Percentiles rank a stretch among this genome's conserved stretches.
These are phyloP conservation scores for Mizuhopecten yessoensis DNA, from an alignment of 1,140 invertebrate species.

Conservation along the genomic window DNA sequence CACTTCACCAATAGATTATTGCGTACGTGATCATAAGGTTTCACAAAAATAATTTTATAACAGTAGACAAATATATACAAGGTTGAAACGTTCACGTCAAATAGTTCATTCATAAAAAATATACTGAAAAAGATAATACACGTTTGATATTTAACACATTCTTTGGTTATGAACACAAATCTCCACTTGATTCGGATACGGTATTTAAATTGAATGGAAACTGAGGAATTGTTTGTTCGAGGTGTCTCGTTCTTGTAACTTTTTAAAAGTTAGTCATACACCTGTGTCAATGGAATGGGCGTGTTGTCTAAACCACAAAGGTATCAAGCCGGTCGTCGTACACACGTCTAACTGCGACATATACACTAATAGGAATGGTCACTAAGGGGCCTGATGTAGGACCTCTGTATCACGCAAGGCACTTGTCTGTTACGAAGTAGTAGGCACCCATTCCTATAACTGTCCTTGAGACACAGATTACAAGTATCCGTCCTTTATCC, in stretches of 20 bases:
- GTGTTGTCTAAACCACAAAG: conserved; percentile 25
- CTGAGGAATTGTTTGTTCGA: conserved; percentile 15
- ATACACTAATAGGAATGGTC: conserved; percentile 31
- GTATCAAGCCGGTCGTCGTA: background rate
- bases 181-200: background rate
- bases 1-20: background rate
- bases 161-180: conserved; percentile 28
- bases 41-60: conserved; percentile 5
- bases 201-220: conserved; percentile 20
- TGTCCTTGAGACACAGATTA: conserved; percentile 15
- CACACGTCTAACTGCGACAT: background rate
- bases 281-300: conserved; percentile 1
- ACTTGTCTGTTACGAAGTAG: conserved; percentile 24
- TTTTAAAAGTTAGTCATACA: conserved; percentile 35
- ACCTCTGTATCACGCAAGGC: conserved; percentile 3
- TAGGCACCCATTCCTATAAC: conserved; percentile 23
- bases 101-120: conserved; percentile 10
- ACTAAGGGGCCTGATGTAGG: background rate
- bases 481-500: conserved; percentile 6
- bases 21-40: background rate
- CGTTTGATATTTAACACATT: conserved; percentile 20
- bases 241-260: conserved; percentile 32
- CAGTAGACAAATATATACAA: background rate
- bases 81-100: background rate
- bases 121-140: background rate